phyloP scores from a whole-genome alignment of 2,888 invertebrate species.

The Chymomyza amoena region DNA sequence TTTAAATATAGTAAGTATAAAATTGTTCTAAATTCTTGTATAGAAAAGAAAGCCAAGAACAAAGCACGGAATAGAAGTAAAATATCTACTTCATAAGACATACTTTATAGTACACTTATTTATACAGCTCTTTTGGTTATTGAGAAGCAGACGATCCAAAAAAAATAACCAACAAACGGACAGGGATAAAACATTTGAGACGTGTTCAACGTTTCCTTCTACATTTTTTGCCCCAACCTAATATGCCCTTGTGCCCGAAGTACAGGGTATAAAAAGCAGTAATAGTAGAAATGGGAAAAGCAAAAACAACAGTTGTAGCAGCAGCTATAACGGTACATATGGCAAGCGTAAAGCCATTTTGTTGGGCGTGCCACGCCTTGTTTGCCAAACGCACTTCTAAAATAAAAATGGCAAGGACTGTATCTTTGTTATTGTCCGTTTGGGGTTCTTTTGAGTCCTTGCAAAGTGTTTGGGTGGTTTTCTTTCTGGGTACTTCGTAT shows the following conservation, averaged over 20 bases:
- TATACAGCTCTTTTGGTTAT: no score
- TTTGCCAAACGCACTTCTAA: neutral
- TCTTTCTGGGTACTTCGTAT: neutral
- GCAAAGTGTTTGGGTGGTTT: conserved; percentile 39
- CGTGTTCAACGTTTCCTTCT: no score
- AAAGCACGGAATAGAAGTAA: no score
- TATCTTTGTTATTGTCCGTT: conserved; percentile 23
- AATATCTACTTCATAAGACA: no score
- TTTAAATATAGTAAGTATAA: no score
- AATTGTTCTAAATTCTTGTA: no score
- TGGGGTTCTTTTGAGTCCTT: neutral
- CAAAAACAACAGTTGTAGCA: conserved; percentile 12
- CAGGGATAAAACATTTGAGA: no score
- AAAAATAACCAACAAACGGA: no score
- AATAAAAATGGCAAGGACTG: neutral
- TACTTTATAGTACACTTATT: no score
- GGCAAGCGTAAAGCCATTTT: conserved; percentile 43
- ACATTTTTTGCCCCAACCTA: no score
- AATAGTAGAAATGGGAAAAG: neutral
- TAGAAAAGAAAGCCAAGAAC: no score
- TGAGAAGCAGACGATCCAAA: no score
- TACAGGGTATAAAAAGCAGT: conserved; percentile 5
- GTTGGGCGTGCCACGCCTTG: conserved; percentile 26
- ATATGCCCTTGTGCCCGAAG: conserved; percentile 1
- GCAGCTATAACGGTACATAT: neutral